Conservation (phyloP, 53 echinoderm and acorn worm species). For the Arbacia lixula region DNA sequence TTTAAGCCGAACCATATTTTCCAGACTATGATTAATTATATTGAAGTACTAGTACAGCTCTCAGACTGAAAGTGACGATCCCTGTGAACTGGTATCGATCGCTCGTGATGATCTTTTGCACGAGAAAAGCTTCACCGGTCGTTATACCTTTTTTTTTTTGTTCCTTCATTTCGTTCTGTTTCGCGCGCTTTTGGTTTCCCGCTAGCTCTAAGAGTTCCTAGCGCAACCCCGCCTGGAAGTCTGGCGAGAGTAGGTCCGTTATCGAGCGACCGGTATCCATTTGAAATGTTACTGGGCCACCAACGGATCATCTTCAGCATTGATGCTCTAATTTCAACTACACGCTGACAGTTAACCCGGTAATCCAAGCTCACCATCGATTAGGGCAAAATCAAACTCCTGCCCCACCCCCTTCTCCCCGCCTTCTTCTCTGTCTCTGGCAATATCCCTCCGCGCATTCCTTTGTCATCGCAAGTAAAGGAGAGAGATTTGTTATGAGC, state of each 20-base stretch:
- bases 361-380: constrained; percentile 33
- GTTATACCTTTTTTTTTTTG: too few relatives aligned
- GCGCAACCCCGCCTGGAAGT: constrained; percentile 32
- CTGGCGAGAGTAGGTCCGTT: constrained; percentile 29
- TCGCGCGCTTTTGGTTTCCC: not conserved
- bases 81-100: too few relatives aligned
- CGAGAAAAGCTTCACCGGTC: too few relatives aligned
- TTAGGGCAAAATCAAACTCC: constrained; percentile 37
- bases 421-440: not conserved
- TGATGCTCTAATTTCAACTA: constrained; percentile 49
- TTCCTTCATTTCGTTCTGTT: too few relatives aligned
- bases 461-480: too few relatives aligned
- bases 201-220: not conserved
- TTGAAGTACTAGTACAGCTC: too few relatives aligned
- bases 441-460: too few relatives aligned
- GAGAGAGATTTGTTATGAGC: too few relatives aligned
- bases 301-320: constrained; percentile 3
- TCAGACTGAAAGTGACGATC: too few relatives aligned
- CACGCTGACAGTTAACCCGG: constrained; percentile 59
- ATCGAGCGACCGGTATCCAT: constrained; percentile 42
- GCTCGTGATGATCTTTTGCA: too few relatives aligned
- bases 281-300: constrained; percentile 50
- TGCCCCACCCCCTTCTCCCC: constrained; percentile 1
- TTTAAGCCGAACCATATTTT: too few relatives aligned
- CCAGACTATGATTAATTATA: too few relatives aligned